Conservation (phyloP, 2,888 invertebrate species). For the Crossocerus cetratus region DNA sequence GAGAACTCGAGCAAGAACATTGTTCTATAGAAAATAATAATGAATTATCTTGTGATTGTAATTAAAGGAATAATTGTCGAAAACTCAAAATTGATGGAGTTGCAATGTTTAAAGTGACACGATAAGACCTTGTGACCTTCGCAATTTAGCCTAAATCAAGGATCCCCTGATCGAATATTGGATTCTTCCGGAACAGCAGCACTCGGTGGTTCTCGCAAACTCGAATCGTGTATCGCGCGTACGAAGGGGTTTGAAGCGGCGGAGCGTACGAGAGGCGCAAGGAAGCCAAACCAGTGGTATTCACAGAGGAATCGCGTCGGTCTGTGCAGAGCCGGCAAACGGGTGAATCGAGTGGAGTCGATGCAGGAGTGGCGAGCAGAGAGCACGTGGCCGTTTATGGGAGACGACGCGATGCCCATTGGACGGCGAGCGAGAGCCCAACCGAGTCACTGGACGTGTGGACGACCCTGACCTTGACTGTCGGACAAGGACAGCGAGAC, state of each 20-base stretch:
- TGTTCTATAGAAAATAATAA: neutral
- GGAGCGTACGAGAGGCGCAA: too few species aligned
- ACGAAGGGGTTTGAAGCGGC: neutral
- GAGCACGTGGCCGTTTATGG: conserved; percentile 68
- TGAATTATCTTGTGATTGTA: neutral
- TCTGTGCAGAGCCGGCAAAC: too few species aligned
- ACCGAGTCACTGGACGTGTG: conserved; percentile 54
- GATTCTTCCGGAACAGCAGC: neutral
- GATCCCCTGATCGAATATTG: neutral
- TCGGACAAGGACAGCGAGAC: conserved; percentile 61
- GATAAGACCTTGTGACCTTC: too few species aligned
- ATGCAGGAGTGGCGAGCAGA: conserved; percentile 15
- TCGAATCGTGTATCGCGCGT: conserved; percentile 31
- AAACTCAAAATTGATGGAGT: too few species aligned
- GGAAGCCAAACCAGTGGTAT: too few species aligned
- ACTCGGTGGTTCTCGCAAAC: too few species aligned
- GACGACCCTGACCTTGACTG: conserved; percentile 70
- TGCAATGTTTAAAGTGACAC: neutral
- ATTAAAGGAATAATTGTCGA: too few species aligned
- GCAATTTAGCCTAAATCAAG: neutral
- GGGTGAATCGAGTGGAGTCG: conserved; percentile 15
- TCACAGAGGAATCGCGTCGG: too few species aligned
- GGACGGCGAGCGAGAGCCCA: conserved; percentile 42
- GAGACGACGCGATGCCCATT: conserved; percentile 56
- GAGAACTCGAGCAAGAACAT: neutral